phyloP scores from a whole-genome alignment of 2,888 invertebrate species.

The Arctia plantaginis region DNA sequence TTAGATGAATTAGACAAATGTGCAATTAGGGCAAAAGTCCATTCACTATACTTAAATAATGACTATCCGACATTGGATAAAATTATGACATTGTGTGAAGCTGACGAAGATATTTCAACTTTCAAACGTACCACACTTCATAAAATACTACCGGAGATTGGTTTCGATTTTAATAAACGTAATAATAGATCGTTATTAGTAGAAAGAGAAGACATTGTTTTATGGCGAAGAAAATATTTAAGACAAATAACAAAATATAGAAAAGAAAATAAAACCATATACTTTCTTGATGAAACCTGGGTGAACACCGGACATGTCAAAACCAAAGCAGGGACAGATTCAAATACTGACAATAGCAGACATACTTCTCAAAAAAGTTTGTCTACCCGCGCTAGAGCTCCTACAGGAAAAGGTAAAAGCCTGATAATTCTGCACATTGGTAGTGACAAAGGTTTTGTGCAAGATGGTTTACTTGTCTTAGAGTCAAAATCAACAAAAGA shows the following conservation, averaged over 20 bases:
- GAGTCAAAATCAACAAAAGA: background rate
- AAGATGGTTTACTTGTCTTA: background rate
- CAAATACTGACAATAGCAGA: background rate
- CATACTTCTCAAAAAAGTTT: background rate
- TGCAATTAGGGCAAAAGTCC: background rate
- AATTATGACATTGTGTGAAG: constrained; percentile 29
- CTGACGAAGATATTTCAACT: constrained; percentile 27
- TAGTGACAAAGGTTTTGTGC: constrained; percentile 1
- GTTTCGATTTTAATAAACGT: constrained; percentile 25
- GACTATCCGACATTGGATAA: constrained; percentile 19
- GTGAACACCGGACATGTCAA: constrained; percentile 16
- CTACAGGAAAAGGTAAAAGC: background rate
- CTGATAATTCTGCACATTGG: constrained; percentile 3
- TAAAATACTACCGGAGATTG: constrained; percentile 27
- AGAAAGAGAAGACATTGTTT: constrained; percentile 36
- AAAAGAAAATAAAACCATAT: constrained; percentile 27
- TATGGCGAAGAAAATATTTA: constrained; percentile 32
- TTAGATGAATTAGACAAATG: background rate
- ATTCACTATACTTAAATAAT: background rate
- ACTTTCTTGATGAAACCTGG: constrained; percentile 22
- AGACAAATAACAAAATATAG: constrained; percentile 32
- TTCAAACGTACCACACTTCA: constrained; percentile 33
- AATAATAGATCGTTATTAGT: constrained; percentile 28
- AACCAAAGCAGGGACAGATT: background rate
- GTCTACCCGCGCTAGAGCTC: background rate